Evolutionary conservation across 37 sponge, comb jelly and placozoan genomes (phyloP).

Genomic region (Aplysina aerophoba): DNA sequence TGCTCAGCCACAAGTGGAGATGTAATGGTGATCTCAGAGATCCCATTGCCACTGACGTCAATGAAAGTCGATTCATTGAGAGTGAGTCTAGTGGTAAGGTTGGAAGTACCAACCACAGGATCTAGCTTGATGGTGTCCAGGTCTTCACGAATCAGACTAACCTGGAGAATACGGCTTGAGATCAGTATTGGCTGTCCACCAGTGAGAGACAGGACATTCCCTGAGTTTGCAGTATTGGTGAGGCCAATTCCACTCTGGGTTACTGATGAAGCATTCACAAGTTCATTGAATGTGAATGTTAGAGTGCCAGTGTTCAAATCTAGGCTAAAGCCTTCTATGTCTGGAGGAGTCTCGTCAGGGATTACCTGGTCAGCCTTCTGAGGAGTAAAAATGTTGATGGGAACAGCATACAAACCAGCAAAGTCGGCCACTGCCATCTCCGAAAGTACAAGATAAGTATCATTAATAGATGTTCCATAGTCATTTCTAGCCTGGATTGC

Average conservation of each 20-base stretch:
- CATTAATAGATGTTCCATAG: slow-evolving; percentile 25
- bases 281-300: slow-evolving; percentile 74
- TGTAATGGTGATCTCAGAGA: slow-evolving; percentile 15
- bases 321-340: slow-evolving; percentile 48
- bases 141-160: slow-evolving; percentile 51
- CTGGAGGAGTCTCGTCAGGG: slow-evolving; percentile 66
- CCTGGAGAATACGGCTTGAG: slow-evolving; percentile 44
- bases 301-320: slow-evolving; percentile 67
- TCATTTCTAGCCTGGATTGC: slow-evolving; percentile 52
- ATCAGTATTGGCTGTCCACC: slow-evolving; percentile 40
- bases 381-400: slow-evolving; percentile 27
- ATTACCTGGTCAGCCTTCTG: slow-evolving; percentile 27
- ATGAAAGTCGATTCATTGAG: slow-evolving; percentile 39
- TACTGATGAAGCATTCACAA: slow-evolving; percentile 60
- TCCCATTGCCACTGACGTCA: slow-evolving; percentile 73
- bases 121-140: slow-evolving; percentile 59
- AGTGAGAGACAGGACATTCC: slow-evolving; percentile 48
- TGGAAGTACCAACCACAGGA: slow-evolving; percentile 51
- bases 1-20: slow-evolving; percentile 38
- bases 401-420: slow-evolving; percentile 48
- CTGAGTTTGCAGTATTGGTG: slow-evolving; percentile 44
- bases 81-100: slow-evolving; percentile 66
- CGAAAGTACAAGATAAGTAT: slow-evolving; percentile 56
- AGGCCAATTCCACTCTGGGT: slow-evolving; percentile 44
- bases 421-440: slow-evolving; percentile 55